phyloP scores from a whole-genome alignment of 2,888 invertebrate genomes.

The Drosophila rubida region DNA sequence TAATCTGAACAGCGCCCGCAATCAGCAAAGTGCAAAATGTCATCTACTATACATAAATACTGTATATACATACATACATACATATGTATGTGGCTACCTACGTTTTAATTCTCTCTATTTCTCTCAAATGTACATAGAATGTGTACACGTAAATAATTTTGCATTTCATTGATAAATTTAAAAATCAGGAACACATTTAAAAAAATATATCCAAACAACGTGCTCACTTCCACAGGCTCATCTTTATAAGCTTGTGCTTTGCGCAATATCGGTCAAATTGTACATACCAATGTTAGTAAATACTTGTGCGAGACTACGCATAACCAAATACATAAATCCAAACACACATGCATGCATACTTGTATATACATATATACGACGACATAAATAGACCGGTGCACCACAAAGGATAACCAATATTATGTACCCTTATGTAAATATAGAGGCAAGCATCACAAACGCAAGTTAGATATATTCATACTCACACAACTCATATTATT shows the following conservation, averaged over 20 bases:
- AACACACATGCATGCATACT: not conserved
- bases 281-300: not conserved
- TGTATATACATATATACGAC: not conserved
- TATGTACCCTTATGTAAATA: not conserved
- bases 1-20: not conserved
- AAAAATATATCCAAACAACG: no score
- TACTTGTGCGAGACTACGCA: not conserved
- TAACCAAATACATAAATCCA: not conserved
- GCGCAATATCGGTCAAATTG: not conserved
- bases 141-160: no score
- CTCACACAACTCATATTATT: no score
- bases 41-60: not conserved
- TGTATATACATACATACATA: not conserved
- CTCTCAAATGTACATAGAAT: no score
- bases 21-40: conserved; percentile 1
- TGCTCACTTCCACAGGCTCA: no score
- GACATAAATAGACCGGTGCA: conserved; percentile 3
- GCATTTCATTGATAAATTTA: no score
- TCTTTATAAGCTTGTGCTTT: not conserved
- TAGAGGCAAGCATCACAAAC: no score
- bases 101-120: no score
- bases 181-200: no score
- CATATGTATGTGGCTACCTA: not conserved
- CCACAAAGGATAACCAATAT: conserved; percentile 4
- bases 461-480: no score